Base-by-base conservation (phyloP, 2,113 vertebrate species). In the Oreochromis aureus region DNA sequence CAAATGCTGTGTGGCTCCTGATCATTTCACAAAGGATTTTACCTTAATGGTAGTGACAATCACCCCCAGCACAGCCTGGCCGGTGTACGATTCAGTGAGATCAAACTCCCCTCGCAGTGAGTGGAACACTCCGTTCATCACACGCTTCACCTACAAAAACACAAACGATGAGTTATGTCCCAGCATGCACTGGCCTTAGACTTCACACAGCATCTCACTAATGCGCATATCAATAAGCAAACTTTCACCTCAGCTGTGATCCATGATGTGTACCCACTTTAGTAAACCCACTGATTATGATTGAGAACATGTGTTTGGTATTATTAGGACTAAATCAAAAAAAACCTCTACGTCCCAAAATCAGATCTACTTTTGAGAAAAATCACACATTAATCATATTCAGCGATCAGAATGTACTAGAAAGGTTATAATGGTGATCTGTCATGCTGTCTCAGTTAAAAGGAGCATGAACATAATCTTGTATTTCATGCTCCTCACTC, bases 61-160 rank as follows among this genome's bases (percentile, higher is more conserved):
- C 4, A 97, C 88, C 1, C 95, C 94, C 54, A 99, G 96, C 32
- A 99, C 95, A 1, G 93, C 94, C 90, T 97, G 97, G 85, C 98
- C 98, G 1, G 91, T 96, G 92, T 99, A 99, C 0, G 94, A 95
- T 56, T 99, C 97, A 2, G 95, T 94, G 86, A 98, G 93, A 51
- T 98, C 97, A 88, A 99, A 99, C 92, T 99, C 97, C 10, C 96
- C 96, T 15, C 98, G 92, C 78, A 99, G 95, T 6, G 97, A 97
- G 6, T 98, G 98, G 88, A 99, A 99, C 3, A 99, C 98, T 1
- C 97, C 96, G 2, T 99, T 99, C 98, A 99, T 99, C 85, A 98
- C 98, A 56, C 97, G 98, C 96, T 99, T 99, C 24, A 99, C 98
- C 98, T 99, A 94, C 1, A 76, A 11, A 13, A 7, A 90, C 27